Conservation (phyloP, 2,888 invertebrate genomes). For the Stenolophus ochropezus region DNA sequence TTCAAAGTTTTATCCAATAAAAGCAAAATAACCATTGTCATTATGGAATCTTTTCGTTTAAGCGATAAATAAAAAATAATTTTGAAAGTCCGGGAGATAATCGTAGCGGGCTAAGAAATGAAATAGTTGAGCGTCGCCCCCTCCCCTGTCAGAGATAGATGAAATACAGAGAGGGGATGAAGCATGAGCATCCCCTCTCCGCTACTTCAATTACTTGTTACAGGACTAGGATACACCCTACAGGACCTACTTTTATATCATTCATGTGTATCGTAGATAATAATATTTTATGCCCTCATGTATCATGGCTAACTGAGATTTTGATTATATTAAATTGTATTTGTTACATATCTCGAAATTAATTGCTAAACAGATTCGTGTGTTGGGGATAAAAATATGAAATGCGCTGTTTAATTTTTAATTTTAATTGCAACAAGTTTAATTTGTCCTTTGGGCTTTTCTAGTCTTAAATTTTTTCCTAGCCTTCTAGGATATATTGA, state of each 20-base stretch:
- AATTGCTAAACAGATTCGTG: neutral
- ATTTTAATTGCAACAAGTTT: neutral
- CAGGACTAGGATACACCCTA: constrained; percentile 15
- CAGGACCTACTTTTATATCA: constrained; percentile 41
- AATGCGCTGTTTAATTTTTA: constrained; percentile 16
- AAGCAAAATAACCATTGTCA: neutral
- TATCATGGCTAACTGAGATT: constrained; percentile 24
- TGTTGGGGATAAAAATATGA: constrained; percentile 4
- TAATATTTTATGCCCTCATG: constrained; percentile 36
- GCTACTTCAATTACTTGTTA: constrained; percentile 42
- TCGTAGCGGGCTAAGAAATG: constrained; percentile 31
- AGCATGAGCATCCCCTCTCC: neutral
- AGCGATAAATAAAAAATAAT: constrained; percentile 28
- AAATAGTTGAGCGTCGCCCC: constrained; percentile 27
- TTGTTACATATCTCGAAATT: constrained; percentile 28
- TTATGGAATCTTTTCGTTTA: constrained; percentile 6
- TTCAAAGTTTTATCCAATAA: neutral
- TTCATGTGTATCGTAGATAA: constrained; percentile 43
- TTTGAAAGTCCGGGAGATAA: constrained; percentile 28
- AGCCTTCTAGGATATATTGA: neutral
- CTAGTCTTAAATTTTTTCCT: neutral
- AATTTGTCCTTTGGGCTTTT: neutral
- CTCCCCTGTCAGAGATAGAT: constrained; percentile 22
- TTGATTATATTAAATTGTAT: constrained; percentile 34
- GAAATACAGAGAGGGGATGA: constrained; percentile 30